Base-by-base conservation (phyloP, 2,797 vertebrate genomes). In the Falco biarmicus region DNA sequence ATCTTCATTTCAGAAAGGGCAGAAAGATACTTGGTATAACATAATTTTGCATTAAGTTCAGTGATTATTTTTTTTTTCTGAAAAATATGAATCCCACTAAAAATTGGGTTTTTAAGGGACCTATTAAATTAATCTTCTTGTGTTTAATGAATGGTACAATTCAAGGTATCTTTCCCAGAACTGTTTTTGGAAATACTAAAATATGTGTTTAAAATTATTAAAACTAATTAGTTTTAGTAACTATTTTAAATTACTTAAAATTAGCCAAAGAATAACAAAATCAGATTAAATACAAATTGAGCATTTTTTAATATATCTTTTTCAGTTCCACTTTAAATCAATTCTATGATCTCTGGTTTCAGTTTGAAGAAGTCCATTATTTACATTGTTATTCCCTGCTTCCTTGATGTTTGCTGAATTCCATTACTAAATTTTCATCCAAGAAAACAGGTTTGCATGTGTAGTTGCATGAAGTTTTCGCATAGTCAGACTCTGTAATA, bases 341-440 rank as follows among this genome's bases (percentile, higher is more conserved):
- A 31, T 91, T 88, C 17, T 79, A 5, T 47, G 25, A 41, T 32
- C 22, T 77, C 17, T 87, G 18, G 28, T 81, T 92, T 64, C 18
- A 56, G 41, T 57, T 57, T 70, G 50, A 59, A 79, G 53, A 79
- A 22, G 51, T 57, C 43, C 14, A 31, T 79, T 86, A 73, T 66
- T 65, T 91, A 77, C 11, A 8, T 92, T 88, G 69, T 2, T 64
- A 41, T 79, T 94, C 48, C n/a, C 47, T 74, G 54, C 32, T 92
- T 94, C 45, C 53, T 66, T 92, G 43, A 37, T 74, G 25, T 85
- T 96, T 92, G 31, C 70, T 96, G 60, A 94, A 84, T 94, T 91
- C 54, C 78, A 37, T 92, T 59, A 59, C 78, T 94, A 89, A 34
- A 71, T 84, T 90, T 92, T 82, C 24, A 32, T 80, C 25, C 82